A percentile compares a stretch with the other conserved stretches of the same genome.
These are phyloP conservation scores for Phyto melanocephala DNA, from an alignment of 2,888 invertebrate species.

Conservation along the genomic window DNA sequence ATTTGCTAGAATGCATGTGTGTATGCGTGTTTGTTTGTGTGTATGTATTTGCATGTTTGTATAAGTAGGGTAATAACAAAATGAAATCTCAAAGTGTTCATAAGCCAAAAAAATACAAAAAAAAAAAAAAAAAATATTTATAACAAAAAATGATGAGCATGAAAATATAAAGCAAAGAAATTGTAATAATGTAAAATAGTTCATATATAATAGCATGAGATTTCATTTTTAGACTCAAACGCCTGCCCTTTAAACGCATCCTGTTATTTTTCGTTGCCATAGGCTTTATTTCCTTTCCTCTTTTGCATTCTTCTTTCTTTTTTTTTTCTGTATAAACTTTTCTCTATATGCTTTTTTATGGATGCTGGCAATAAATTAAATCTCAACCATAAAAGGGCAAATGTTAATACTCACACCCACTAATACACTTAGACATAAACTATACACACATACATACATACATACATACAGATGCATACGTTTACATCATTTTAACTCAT, in stretches of 20 bases:
- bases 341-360: slow-evolving; percentile 22
- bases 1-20: background rate
- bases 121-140: background rate
- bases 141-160: background rate
- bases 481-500: background rate
- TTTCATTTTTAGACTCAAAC: slow-evolving; percentile 37
- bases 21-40: background rate
- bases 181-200: slow-evolving; percentile 57
- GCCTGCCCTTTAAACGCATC: slow-evolving; percentile 59
- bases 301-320: slow-evolving; percentile 10
- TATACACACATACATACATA: background rate
- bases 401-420: slow-evolving; percentile 61
- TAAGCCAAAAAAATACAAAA: slow-evolving; percentile 22
- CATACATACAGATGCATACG: background rate
- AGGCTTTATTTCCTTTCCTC: slow-evolving; percentile 52
- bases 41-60: background rate
- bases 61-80: slow-evolving; percentile 55
- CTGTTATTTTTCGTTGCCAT: slow-evolving; percentile 51
- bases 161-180: background rate
- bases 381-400: slow-evolving; percentile 64
- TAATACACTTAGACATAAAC: slow-evolving; percentile 38
- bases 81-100: slow-evolving; percentile 46
- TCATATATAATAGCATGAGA: slow-evolving; percentile 51
- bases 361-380: slow-evolving; percentile 63
- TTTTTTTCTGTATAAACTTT: slow-evolving; percentile 2